Percentiles rank a stretch among this genome's conserved stretches.
These are phyloP conservation scores for Chrysolina oricalcia DNA, from an alignment of 2,888 invertebrate species.

Conservation along the genomic window DNA sequence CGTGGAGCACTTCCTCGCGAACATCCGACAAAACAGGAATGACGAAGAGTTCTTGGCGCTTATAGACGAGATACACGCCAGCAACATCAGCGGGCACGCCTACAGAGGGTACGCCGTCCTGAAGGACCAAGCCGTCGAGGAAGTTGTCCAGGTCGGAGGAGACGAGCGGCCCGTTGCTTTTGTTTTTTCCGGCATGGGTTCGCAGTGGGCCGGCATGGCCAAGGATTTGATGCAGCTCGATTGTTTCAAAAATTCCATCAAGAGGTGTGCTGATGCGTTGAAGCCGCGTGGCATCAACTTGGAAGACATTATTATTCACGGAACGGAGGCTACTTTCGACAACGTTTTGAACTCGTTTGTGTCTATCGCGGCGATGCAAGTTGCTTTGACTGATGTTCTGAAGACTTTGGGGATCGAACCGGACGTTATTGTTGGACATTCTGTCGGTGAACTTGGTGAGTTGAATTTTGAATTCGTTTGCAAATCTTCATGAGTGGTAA, in stretches of 20 bases:
- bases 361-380: conserved; percentile 95
- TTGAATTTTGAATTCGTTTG: conserved; percentile 16
- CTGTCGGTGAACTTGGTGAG: conserved; percentile 88
- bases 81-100: conserved; percentile 83
- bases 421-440: conserved; percentile 97
- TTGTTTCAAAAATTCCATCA: conserved; percentile 85
- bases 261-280: conserved; percentile 84
- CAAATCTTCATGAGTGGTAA: background rate
- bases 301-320: conserved; percentile 84
- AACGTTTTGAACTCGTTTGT: conserved; percentile 93
- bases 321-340: conserved; percentile 85
- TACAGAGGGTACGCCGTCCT: conserved; percentile 88
- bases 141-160: conserved; percentile 72
- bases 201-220: conserved; percentile 98
- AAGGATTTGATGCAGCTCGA: conserved; percentile 88
- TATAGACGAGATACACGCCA: conserved; percentile 82
- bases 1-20: conserved; percentile 79
- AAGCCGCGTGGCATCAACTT: conserved; percentile 88
- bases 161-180: conserved; percentile 92
- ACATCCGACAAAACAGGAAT: conserved; percentile 75
- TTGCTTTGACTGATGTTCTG: conserved; percentile 94
- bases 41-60: conserved; percentile 86
- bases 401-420: conserved; percentile 84
- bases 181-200: conserved; percentile 98
- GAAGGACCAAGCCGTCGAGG: conserved; percentile 73